Percentiles rank a stretch among this genome's conserved stretches.
phyloP scores from a whole-genome alignment of 2,888 invertebrate genomes.

The Prenolepis imparis region DNA sequence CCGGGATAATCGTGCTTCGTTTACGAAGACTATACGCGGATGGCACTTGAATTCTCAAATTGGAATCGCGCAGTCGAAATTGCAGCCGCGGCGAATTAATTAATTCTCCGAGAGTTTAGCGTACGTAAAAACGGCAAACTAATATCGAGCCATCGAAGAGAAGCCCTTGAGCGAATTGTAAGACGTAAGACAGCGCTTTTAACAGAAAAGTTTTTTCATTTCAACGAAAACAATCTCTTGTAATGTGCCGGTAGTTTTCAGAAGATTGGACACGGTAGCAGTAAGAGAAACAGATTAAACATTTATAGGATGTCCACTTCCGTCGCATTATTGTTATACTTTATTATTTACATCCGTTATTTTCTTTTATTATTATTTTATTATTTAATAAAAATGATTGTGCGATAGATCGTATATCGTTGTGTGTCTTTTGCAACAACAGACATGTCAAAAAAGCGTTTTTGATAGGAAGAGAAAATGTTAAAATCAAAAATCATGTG shows the following conservation, averaged over 20 bases:
- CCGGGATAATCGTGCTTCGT: slow-evolving; percentile 20
- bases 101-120: slow-evolving; percentile 28
- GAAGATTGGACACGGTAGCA: neutral
- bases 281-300: slow-evolving; percentile 8
- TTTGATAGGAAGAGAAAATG: neutral
- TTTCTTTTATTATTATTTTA: neutral
- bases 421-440: neutral
- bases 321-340: neutral
- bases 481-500: neutral
- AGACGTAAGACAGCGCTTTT: slow-evolving; percentile 38
- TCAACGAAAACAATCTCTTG: slow-evolving; percentile 53
- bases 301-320: slow-evolving; percentile 13
- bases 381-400: neutral
- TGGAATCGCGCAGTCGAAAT: slow-evolving; percentile 24
- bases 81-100: slow-evolving; percentile 33
- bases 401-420: neutral
- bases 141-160: slow-evolving; percentile 32
- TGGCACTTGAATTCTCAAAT: slow-evolving; percentile 16
- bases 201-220: slow-evolving; percentile 56
- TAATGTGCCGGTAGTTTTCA: slow-evolving; percentile 26
- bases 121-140: slow-evolving; percentile 41
- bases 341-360: neutral
- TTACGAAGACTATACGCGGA: slow-evolving; percentile 28
- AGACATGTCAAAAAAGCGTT: neutral
- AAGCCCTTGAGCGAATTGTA: slow-evolving; percentile 39